Conservation (phyloP, 1,140 invertebrate genomes). For the Drosophila arawakana region DNA sequence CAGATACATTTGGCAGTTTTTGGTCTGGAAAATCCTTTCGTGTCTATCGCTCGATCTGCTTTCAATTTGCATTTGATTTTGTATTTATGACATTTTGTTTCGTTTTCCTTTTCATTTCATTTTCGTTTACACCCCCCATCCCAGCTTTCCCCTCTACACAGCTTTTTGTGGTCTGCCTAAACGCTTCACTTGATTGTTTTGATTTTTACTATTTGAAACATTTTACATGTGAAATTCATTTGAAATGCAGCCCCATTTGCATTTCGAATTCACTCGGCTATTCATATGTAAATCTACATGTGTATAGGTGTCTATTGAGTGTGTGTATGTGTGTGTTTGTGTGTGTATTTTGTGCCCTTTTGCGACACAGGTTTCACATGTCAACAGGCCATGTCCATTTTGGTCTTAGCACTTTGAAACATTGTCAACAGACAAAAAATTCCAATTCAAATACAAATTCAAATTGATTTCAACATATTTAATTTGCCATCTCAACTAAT, state of each 20-base stretch:
- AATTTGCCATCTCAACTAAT: conserved; percentile 49
- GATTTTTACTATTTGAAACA: conserved; percentile 74
- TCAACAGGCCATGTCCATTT: conserved; percentile 23
- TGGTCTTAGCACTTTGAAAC: conserved; percentile 23
- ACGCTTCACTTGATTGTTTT: conserved; percentile 81
- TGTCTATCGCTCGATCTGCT: conserved; percentile 73
- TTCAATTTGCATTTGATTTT: conserved; percentile 83
- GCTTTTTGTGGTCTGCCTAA: conserved; percentile 53
- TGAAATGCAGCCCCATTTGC: conserved; percentile 70
- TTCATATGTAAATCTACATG: conserved; percentile 44
- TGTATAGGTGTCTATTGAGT: conserved; percentile 9
- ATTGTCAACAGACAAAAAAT: conserved; percentile 20
- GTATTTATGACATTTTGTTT: conserved; percentile 78
- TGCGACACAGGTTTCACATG: conserved; percentile 36
- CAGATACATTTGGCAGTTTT: conserved; percentile 7
- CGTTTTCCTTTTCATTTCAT: conserved; percentile 35
- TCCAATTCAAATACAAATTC: conserved; percentile 27
- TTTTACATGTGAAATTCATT: conserved; percentile 77
- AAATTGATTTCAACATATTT: conserved; percentile 64
- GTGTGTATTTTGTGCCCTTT: conserved; percentile 6
- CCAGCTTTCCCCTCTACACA: not conserved
- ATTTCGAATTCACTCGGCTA: conserved; percentile 37
- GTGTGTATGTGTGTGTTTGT: conserved; percentile 33
- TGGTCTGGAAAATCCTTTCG: conserved; percentile 34
- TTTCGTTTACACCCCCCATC: conserved; percentile 15